phyloP scores from a whole-genome alignment of 1,140 invertebrate genomes.

The Sweltsa coloradensis region DNA sequence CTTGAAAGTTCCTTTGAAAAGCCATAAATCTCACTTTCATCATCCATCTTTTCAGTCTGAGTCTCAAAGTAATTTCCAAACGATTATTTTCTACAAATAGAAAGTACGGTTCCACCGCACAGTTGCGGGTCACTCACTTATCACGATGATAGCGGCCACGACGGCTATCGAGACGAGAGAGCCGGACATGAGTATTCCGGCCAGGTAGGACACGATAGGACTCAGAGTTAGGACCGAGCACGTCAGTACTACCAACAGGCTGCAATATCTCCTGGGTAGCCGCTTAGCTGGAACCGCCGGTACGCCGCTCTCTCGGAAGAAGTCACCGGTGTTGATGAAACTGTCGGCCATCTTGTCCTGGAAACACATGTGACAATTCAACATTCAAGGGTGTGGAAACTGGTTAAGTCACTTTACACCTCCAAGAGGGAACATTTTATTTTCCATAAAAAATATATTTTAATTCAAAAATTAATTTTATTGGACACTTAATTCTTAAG shows the following conservation, averaged over 20 bases:
- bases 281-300: conserved; percentile 41
- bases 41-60: too few relatives aligned
- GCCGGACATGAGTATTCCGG: conserved; percentile 53
- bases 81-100: too few relatives aligned
- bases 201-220: conserved; percentile 55
- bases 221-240: conserved; percentile 59
- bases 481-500: not conserved
- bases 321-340: conserved; percentile 70
- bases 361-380: too few relatives aligned
- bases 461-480: not conserved
- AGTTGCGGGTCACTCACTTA: too few relatives aligned
- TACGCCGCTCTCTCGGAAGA: conserved; percentile 61
- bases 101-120: too few relatives aligned
- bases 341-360: conserved; percentile 71
- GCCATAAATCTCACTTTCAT: too few relatives aligned
- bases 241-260: conserved; percentile 53
- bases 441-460: not conserved
- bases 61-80: too few relatives aligned
- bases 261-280: conserved; percentile 43
- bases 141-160: too few relatives aligned
- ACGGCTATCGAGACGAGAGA: too few relatives aligned
- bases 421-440: not conserved
- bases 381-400: conserved; percentile 10
- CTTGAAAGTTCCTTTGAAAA: too few relatives aligned
- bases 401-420: not conserved